Conservation (phyloP, 1,140 invertebrate genomes). For the Harpegnathos saltator region DNA sequence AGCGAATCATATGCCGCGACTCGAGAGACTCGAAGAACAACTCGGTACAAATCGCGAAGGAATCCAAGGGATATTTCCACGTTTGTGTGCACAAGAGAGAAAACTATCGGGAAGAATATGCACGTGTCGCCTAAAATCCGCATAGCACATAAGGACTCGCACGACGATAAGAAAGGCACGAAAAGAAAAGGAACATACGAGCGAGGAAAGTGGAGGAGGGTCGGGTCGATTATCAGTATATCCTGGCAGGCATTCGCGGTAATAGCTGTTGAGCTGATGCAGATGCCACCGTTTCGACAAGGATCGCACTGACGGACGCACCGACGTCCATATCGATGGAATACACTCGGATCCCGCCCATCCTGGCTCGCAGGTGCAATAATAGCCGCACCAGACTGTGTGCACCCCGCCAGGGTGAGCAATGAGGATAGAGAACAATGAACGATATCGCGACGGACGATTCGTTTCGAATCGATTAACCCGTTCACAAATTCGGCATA, state of each 20-base stretch:
- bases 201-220: too few relatives aligned
- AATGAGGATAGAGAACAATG: slow-evolving; percentile 69
- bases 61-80: too few relatives aligned
- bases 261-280: slow-evolving; percentile 87
- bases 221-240: slow-evolving; percentile 87
- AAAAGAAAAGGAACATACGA: neutral
- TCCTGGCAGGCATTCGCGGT: slow-evolving; percentile 90
- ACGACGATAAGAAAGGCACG: too few relatives aligned
- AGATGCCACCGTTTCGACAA: slow-evolving; percentile 90
- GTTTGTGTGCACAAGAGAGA: too few relatives aligned
- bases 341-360: slow-evolving; percentile 89
- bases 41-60: too few relatives aligned
- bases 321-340: slow-evolving; percentile 86
- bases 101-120: too few relatives aligned
- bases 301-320: slow-evolving; percentile 88
- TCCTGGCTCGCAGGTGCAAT: slow-evolving; percentile 91
- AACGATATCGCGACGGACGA: slow-evolving; percentile 57
- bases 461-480: neutral
- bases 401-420: slow-evolving; percentile 48
- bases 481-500: neutral
- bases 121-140: too few relatives aligned
- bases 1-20: too few relatives aligned
- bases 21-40: too few relatives aligned
- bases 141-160: too few relatives aligned
- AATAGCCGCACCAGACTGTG: slow-evolving; percentile 89